phyloP scores from a whole-genome alignment of 2,113 vertebrate species.

The Pogona vitticeps region DNA sequence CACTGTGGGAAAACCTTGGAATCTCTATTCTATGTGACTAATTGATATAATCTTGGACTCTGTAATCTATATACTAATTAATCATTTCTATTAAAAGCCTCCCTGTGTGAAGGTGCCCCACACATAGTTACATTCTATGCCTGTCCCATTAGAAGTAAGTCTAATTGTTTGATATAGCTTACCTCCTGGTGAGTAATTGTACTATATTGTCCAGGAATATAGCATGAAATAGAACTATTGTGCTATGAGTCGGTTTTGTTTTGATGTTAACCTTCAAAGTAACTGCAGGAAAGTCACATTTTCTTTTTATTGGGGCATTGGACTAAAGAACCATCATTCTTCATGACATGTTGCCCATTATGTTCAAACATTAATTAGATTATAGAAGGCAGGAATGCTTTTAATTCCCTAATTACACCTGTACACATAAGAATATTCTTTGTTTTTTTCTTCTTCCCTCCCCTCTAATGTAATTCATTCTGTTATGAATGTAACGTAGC shows the following conservation, averaged over 20 bases:
- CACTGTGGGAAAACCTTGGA: too few species aligned
- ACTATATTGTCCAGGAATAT: background rate
- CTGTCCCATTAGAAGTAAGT: background rate
- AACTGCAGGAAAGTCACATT: conserved; percentile 5
- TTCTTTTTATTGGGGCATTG: conserved; percentile 27
- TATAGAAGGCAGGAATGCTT: conserved; percentile 26
- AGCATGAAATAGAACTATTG: background rate
- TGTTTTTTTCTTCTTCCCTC: background rate
- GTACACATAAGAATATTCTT: background rate
- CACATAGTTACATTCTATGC: too few species aligned
- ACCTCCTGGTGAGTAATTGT: background rate
- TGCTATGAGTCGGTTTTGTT: background rate
- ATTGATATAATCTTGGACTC: too few species aligned
- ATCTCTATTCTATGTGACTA: too few species aligned
- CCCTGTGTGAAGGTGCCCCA: too few species aligned
- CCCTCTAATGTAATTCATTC: conserved; percentile 13
- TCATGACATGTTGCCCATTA: conserved; percentile 9
- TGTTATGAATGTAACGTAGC: background rate
- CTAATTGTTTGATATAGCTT: background rate
- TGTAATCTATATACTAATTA: background rate
- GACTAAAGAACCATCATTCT: conserved; percentile 23
- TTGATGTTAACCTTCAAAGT: conserved; percentile 1
- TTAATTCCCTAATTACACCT: conserved; percentile 34
- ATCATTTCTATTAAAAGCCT: background rate
- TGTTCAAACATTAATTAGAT: conserved; percentile 28